Evolutionary conservation across 2,113 vertebrate genomes (phyloP), one percentile per base, ranked within the genome.

Genomic region (Phalacrocorax pelagicus): DNA sequence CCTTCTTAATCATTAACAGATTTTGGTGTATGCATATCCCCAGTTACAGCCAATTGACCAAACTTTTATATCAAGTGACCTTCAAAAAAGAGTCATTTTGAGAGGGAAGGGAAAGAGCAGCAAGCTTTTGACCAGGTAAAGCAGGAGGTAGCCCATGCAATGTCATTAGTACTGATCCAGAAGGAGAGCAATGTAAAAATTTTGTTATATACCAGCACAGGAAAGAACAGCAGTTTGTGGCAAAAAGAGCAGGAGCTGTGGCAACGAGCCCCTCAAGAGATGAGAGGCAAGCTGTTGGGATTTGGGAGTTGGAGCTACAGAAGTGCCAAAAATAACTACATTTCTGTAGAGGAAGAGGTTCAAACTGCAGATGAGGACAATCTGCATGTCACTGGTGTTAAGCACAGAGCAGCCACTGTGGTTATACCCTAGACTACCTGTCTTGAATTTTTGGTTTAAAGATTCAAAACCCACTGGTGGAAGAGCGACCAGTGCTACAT

Each of bases 111-210:
- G 23, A 42, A 81, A 34, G 8, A 87, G 15, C 34, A 77, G 11
- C 42, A 62, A 54, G 8, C 5, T 82, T 92, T 81, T 69, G 30
- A 59, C 6, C 6, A 46, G 21, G 19, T 85, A 58, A 88, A 15
- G 34, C 65, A 75, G 11, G 12, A 61, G 4, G 16, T 42, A 71
- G 26, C 5, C 42, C 8, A 29, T 70, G 34, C 29, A 72, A 4
- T 58, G 20, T 18, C 11, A 2, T 62, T 29, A 19, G 30, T 38
- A 49, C 20, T 57, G 6, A 74, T 63, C 10, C 47, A 89, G 57
- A 74, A 70, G 51, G 23, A 62, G 21, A 59, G 24, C 1, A 4
- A 21, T 0, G 0, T 57, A 62, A 52, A 66, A 22, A 19, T 21
- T 63, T 40, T 54, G 21, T 73, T 36, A 8, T 19, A 21, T 16